Base-by-base conservation (phyloP, 2,797 vertebrate species). In the Gobionotothen gibberifrons region DNA sequence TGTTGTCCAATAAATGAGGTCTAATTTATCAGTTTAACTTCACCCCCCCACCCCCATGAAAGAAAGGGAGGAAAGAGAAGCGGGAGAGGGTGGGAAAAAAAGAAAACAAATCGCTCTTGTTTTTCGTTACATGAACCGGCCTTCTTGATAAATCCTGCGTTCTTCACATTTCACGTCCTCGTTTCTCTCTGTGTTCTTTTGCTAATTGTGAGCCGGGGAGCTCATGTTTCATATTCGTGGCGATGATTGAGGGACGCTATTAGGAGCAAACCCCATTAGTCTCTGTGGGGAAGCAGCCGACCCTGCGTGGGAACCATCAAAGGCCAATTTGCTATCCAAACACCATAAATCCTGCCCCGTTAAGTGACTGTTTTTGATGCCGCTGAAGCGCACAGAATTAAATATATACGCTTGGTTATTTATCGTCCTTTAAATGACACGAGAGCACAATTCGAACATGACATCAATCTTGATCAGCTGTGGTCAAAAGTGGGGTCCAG, bases 21-120 rank as follows among this genome's bases (percentile, higher is more conserved):
- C 96, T 98, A 98, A 98, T 98, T 98, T 96, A 97, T 98, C 96
- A 97, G 96, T 96, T 98, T 97, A 97, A 96, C 96, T 96, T 95
- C 96, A 94, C 93, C 96, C 1, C 8, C 2, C 9, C 3, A 7
- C 29, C 12, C 17, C 40, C 10, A 60, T 17, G 1, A 9, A 93
- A 93, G 94, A 57, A 94, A 93, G 87, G 90, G 19, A 47, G 29
- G 55, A 26, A 10, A 17, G 42, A 29, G 55, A 15, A 10, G 17
- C 26, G 52, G 40, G 56, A 29, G 43, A 39, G 49, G n/a, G 46
- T 11, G 51, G 16, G 39, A 15, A 0, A 39, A 59, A 59, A 19
- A 17, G 12, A 58, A 65, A 84, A 90, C 61, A 67, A 88, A 86
- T 77, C 26, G 86, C 65, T 80, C 46, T 19, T 55, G 80, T 82